Percentiles rank a stretch among this genome's conserved stretches.
Conservation (phyloP, 1,140 invertebrate species). For the Leptopilina boulardi region DNA sequence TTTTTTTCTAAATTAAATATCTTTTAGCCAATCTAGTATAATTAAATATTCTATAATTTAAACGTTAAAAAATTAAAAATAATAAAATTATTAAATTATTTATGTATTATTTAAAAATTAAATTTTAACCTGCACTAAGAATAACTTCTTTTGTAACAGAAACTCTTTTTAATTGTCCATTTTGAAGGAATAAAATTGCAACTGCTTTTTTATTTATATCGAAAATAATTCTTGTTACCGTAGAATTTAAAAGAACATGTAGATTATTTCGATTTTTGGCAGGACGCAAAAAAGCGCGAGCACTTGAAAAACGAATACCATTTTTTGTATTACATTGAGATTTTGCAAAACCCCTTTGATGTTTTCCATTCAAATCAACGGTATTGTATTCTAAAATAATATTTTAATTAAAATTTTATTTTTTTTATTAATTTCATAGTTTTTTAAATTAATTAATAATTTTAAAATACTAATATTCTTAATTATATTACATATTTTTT, state of each 20-base stretch:
- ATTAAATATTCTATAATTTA: too few species aligned
- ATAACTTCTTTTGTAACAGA: slow-evolving; percentile 80
- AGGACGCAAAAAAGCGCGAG: slow-evolving; percentile 89
- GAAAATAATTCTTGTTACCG: slow-evolving; percentile 84
- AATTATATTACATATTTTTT: slow-evolving; percentile 28
- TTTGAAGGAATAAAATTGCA: slow-evolving; percentile 81
- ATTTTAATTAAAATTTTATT: too few species aligned
- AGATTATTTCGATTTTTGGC: slow-evolving; percentile 84
- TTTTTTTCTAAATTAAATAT: too few species aligned
- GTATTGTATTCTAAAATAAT: slow-evolving; percentile 81
- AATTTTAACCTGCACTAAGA: slow-evolving; percentile 77
- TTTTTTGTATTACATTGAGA: slow-evolving; percentile 92
- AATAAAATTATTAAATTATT: too few species aligned
- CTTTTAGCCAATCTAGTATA: too few species aligned
- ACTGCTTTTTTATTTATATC: slow-evolving; percentile 82
- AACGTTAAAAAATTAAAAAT: too few species aligned
- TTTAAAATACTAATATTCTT: too few species aligned
- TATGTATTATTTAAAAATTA: too few species aligned
- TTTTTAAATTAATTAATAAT: not conserved
- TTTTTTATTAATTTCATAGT: not conserved
- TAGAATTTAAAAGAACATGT: slow-evolving; percentile 86
- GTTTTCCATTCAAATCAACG: slow-evolving; percentile 90
- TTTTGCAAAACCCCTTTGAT: slow-evolving; percentile 87
- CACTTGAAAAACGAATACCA: slow-evolving; percentile 88
- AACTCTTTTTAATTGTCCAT: slow-evolving; percentile 71